A percentile compares a stretch with the other conserved stretches of the same genome.
These are phyloP conservation scores for Danionella cerebrum DNA, from an alignment of 2,113 vertebrate genomes.

Conservation along the genomic window DNA sequence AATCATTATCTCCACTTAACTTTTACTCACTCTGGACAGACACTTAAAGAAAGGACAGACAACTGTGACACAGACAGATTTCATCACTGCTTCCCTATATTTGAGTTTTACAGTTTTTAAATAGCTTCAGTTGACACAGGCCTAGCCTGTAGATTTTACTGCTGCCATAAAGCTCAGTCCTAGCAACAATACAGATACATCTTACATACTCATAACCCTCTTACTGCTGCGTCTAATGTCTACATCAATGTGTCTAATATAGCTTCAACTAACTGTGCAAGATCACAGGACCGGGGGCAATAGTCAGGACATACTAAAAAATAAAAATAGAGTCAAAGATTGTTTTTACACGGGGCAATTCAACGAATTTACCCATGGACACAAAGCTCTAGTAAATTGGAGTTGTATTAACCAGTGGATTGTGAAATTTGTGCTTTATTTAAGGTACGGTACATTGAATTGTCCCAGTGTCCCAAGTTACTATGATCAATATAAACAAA, in stretches of 20 bases:
- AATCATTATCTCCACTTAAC: background rate
- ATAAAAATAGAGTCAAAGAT: background rate
- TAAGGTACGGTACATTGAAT: too few species aligned
- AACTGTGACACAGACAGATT: background rate
- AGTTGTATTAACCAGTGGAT: too few species aligned
- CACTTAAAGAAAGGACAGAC: background rate
- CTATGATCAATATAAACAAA: too few species aligned
- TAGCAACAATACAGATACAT: slow-evolving; percentile 29
- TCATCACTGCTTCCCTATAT: slow-evolving; percentile 17
- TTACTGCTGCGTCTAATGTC: slow-evolving; percentile 38
- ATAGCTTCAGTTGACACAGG: slow-evolving; percentile 26
- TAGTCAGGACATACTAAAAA: slow-evolving; percentile 39
- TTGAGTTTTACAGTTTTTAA: slow-evolving; percentile 22
- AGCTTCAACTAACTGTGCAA: slow-evolving; percentile 62
- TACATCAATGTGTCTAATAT: slow-evolving; percentile 73
- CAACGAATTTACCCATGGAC: background rate
- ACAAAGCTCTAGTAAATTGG: too few species aligned
- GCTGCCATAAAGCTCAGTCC: slow-evolving; percentile 19
- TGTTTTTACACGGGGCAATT: background rate
- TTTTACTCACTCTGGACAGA: background rate
- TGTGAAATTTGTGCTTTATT: background rate
- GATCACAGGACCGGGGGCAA: slow-evolving; percentile 53
- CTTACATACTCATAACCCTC: slow-evolving; percentile 21
- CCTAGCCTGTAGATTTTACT: slow-evolving; percentile 31
- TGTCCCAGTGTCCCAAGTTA: too few species aligned